phyloP scores from a whole-genome alignment of 2,797 vertebrate species.

The Nasua narica region DNA sequence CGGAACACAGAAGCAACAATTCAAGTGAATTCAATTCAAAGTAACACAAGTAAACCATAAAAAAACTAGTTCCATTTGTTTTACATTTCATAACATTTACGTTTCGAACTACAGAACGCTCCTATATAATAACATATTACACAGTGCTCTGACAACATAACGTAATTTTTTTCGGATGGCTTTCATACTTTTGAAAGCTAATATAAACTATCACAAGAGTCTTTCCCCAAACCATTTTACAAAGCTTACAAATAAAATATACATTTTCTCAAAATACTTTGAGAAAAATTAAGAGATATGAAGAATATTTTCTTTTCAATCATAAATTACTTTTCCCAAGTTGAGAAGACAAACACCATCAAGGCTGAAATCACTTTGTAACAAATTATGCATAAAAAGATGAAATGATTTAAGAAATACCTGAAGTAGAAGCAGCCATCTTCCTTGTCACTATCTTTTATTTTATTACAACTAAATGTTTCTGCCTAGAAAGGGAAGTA shows the following conservation, averaged over 20 bases:
- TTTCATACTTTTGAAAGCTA: not conserved
- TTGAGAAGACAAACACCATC: not conserved
- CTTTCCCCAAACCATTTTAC: not conserved
- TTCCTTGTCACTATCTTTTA: slow-evolving; percentile 86
- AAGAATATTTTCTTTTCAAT: slow-evolving; percentile 22
- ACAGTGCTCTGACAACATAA: not conserved
- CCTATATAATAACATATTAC: not conserved
- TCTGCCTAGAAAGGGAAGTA: slow-evolving; percentile 80
- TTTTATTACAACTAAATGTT: slow-evolving; percentile 89
- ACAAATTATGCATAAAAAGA: slow-evolving; percentile 39
- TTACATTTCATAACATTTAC: not conserved
- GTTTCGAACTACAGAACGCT: not conserved
- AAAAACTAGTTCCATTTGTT: not conserved
- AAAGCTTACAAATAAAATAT: slow-evolving; percentile 25
- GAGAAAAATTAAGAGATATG: not conserved
- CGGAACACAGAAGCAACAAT: not conserved
- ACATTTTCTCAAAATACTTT: not conserved
- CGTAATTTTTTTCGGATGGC: not conserved
- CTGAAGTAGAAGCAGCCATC: slow-evolving; percentile 92
- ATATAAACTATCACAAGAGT: not conserved
- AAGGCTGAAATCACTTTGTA: not conserved
- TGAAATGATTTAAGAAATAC: slow-evolving; percentile 79
- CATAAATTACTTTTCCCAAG: slow-evolving; percentile 38
- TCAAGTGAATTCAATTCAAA: not conserved
- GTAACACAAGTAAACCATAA: not conserved